Evolutionary conservation across 2,888 invertebrate species (phyloP), one percentile per base, ranked within the genome.

Genomic region (Carpatolechia fugitivella): DNA sequence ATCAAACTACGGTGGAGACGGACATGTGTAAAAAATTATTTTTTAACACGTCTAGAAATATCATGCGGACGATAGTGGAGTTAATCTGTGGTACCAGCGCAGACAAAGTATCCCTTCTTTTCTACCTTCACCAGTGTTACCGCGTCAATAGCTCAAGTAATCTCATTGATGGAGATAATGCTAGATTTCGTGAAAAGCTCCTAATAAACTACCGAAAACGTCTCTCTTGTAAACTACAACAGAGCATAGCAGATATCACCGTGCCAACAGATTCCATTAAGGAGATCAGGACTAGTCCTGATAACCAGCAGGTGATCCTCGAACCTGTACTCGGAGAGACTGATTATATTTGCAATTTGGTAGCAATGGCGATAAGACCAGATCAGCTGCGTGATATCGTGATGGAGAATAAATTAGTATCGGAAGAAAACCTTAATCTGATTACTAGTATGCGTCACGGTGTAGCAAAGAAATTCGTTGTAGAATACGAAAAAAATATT

Each of bases 51-150:
- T 82, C 86, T 0, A 76, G 84, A 35, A 82, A 83, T 56, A 81
- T 89, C 29, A 89, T 90, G 87, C 74, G 87, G 47, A 77, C 72
- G 29, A 80, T 73, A 1, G 85, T 90, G 0, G 69, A 74, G 41
- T 64, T 90, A 24, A 81, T 85, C 0, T 90, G 90, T 55, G 87
- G 90, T 1, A 79, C 78, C 1, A 60, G 80, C 7, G 66, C 89
- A 0, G 60, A 76, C 30, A 66, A 66, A 6, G 83, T 90, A 0
- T 90, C 90, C 1, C 78, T 90, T 1, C 71, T 90, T n/a, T 90
- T 89, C 62, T 90, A 83, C 57, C 77, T 90, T 1, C 87, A 90
- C 52, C 85, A 90, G 59, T 86, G 88, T 57, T 80, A 82, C 54
- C 77, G 87, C 63, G 80, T 80, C 0, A 79, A 74, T 52, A 75